Percentiles rank a stretch among this genome's conserved stretches.
phyloP scores from a whole-genome alignment of 2,113 vertebrate species.

The Eulemur rufifrons region DNA sequence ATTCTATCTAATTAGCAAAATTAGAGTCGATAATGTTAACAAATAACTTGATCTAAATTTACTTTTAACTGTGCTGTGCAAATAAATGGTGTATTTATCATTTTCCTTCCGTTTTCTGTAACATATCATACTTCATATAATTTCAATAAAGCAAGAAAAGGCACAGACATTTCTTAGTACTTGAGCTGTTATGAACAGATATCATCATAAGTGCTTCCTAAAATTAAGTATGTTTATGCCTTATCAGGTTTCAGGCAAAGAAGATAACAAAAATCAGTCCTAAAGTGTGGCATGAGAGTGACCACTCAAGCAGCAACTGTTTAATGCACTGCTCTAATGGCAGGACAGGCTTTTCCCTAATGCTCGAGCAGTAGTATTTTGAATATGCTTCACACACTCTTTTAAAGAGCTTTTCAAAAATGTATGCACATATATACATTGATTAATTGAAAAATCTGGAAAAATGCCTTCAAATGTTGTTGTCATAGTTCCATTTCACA shows the following conservation, averaged over 20 bases:
- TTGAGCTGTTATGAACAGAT: neutral
- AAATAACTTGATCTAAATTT: neutral
- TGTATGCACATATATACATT: neutral
- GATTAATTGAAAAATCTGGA: conserved; percentile 40
- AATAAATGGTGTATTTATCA: neutral
- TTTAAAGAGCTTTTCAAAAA: neutral
- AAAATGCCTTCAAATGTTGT: conserved; percentile 69
- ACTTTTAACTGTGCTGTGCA: neutral
- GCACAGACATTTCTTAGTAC: neutral
- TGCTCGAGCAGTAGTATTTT: neutral
- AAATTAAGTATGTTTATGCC: conserved; percentile 23
- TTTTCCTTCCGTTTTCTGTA: neutral
- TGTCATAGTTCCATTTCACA: conserved; percentile 73
- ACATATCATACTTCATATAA: neutral
- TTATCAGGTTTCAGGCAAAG: neutral
- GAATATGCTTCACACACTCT: neutral
- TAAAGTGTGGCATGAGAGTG: neutral
- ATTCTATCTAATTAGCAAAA: neutral
- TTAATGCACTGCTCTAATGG: neutral
- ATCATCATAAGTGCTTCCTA: neutral
- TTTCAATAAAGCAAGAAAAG: neutral
- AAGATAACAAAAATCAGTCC: neutral
- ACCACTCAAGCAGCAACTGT: neutral
- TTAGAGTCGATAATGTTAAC: neutral
- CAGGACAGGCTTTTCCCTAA: neutral